Evolutionary conservation across 1,140 invertebrate genomes (phyloP), one percentile per base, ranked within the genome.

Genomic region (Drosophila simulans): DNA sequence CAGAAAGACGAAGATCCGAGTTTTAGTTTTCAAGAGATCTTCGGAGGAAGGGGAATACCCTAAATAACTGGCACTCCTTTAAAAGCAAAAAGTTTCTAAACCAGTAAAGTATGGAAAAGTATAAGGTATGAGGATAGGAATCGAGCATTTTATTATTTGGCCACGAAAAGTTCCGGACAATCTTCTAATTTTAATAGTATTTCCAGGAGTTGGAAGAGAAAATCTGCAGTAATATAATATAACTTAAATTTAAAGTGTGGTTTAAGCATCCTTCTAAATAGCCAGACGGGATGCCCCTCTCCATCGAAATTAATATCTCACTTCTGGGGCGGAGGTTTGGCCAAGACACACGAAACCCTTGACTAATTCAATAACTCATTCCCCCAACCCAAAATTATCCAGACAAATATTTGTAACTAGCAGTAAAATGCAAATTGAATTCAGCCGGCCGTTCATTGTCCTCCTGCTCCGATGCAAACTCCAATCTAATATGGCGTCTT

Each of bases 381-480:
- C 45, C 79, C 79, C 42, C 43, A 39, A 42, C 42, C 49, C 71
- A 43, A 51, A 1, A 25, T 8, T 27, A 56, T 70, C 65, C 68
- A 71, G 60, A 64, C 63, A 86, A 86, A 88, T 86, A 86, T 86
- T 88, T 88, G 82, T 78, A 76, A 86, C 79, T 79, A 76, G 75
- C 71, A 79, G 69, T 65, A 83, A 88, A 83, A 88, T 88, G 84
- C 83, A 88, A 88, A 88, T 88, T 88, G 75, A 88, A 88, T 89
- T 65, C 58, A 53, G 66, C 22, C 57, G 27, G 55, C 75, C 59
- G 37, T 59, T 31, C 54, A 13, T 43, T 59, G 37, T 13, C 54
- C 54, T 4, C 58, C 46, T 13, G 15, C 35, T 39, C 31, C 22
- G 7, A 15, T 43, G n/a, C 22, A 22, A 53, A 65, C 49, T 48